Conservation (phyloP, 2,888 invertebrate species). For the Morpho helenor region DNA sequence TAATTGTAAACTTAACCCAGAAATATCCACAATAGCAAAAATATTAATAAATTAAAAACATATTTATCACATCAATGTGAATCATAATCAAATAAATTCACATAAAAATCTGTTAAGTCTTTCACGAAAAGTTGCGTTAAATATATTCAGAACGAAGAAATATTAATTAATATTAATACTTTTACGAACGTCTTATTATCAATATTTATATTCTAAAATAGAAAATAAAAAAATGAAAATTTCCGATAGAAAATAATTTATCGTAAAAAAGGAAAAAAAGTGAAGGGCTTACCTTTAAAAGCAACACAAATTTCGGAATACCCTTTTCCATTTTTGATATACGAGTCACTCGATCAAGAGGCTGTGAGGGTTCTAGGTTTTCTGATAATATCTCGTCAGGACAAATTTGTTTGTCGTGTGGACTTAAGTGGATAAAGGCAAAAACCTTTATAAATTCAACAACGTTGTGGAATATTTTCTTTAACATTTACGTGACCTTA, state of each 20-base stretch:
- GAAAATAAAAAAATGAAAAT: background rate
- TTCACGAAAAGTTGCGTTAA: too few relatives aligned
- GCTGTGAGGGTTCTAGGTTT: constrained; percentile 44
- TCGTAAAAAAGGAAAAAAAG: background rate
- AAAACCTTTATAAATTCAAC: constrained; percentile 14
- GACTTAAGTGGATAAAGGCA: constrained; percentile 32
- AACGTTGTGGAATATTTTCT: constrained; percentile 12
- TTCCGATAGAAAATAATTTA: background rate
- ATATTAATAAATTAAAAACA: too few relatives aligned
- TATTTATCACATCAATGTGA: too few relatives aligned
- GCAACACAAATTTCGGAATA: constrained; percentile 20
- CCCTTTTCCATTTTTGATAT: constrained; percentile 63
- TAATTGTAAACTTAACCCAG: too few relatives aligned
- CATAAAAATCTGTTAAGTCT: too few relatives aligned
- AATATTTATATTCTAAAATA: background rate
- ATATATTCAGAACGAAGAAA: too few relatives aligned
- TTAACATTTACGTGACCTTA: constrained; percentile 1
- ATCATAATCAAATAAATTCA: too few relatives aligned
- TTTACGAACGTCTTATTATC: background rate
- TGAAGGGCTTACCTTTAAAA: constrained; percentile 8
- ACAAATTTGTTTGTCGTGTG: constrained; percentile 67
- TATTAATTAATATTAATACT: background rate
- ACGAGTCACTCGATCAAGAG: constrained; percentile 55
- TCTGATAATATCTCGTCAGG: constrained; percentile 68
- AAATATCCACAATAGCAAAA: too few relatives aligned